A percentile compares a stretch with the other conserved stretches of the same genome.
Conservation (phyloP, 1,140 invertebrate species). For the Palaemon carinicauda region DNA sequence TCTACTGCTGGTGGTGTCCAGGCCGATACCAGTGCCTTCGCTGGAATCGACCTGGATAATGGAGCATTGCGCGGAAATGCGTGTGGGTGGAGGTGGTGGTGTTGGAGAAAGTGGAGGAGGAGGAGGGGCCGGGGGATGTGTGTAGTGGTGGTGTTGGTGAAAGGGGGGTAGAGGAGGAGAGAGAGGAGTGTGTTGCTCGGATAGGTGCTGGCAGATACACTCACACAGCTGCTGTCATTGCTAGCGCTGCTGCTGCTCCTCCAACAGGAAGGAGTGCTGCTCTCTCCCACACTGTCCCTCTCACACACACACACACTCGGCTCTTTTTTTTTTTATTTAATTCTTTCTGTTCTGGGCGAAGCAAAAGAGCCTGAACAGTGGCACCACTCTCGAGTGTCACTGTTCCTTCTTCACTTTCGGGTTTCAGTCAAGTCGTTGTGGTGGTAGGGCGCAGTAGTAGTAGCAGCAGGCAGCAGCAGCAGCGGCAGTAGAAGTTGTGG, state of each 20-base stretch:
- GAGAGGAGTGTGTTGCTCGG: not conserved
- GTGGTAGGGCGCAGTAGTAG: no score
- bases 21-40: not conserved
- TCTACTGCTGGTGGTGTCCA: not conserved
- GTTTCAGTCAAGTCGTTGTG: no score
- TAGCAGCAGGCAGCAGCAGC: no score
- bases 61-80: not conserved
- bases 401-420: no score
- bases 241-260: not conserved
- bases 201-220: not conserved
- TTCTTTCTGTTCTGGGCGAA: no score
- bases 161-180: not conserved
- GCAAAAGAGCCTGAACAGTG: no score
- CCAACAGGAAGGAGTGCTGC: not conserved
- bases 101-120: no score
- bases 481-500: no score
- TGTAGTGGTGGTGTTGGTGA: not conserved
- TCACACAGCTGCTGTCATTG: not conserved
- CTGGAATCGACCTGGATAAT: not conserved
- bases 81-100: not conserved
- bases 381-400: no score
- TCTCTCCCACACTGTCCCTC: no score
- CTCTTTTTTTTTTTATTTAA: no score
- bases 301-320: no score
- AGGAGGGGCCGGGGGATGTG: not conserved